phyloP scores from a whole-genome alignment of 1,140 invertebrate species.

The Leptonema lineaticorne region DNA sequence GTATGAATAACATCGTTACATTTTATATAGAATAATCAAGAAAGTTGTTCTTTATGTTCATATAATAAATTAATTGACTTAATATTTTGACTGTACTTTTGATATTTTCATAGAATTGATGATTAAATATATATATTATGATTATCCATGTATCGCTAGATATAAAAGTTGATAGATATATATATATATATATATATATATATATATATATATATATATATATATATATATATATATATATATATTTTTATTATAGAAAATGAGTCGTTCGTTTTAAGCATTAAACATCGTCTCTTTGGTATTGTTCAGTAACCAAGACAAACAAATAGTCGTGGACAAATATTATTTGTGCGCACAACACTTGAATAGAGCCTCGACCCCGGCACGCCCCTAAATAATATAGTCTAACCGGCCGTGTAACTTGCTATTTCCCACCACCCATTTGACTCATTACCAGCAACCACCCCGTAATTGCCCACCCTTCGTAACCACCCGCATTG shows the following conservation, averaged over 20 bases:
- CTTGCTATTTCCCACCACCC: conserved; percentile 1
- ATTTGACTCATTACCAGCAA: not conserved
- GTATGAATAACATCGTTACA: too few species aligned
- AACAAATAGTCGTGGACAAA: conserved; percentile 16
- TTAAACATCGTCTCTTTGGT: not conserved
- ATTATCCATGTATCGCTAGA: too few species aligned
- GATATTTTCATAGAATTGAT: too few species aligned
- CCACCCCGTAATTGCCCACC: not conserved
- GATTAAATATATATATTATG: too few species aligned
- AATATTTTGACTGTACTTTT: too few species aligned
- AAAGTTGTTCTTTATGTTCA: too few species aligned
- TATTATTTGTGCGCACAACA: conserved; percentile 23
- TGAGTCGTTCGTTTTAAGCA: not conserved
- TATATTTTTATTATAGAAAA: not conserved
- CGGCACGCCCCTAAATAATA: conserved; percentile 19
- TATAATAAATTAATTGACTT: too few species aligned
- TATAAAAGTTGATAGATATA: too few species aligned
- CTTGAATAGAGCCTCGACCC: not conserved
- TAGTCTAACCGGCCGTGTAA: conserved; percentile 21
- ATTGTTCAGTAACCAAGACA: conserved; percentile 1
- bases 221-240: not conserved
- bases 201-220: not conserved
- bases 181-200: not conserved
- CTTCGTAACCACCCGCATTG: not conserved
- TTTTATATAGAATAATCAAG: too few species aligned